Conservation (phyloP, 1,140 invertebrate genomes). For the Drosophila mayri region DNA sequence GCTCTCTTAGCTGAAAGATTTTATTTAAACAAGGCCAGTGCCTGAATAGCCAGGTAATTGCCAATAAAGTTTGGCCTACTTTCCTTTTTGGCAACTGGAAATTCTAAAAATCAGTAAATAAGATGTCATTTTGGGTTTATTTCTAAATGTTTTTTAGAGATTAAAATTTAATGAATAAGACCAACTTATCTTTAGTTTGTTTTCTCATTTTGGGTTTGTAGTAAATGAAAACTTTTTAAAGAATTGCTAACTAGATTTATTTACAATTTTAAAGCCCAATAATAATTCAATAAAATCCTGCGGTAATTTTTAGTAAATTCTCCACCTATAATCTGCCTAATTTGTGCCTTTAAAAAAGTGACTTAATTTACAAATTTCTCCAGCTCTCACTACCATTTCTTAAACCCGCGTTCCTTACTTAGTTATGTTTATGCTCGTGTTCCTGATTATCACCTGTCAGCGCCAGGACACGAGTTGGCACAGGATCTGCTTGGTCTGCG, state of each 20-base stretch:
- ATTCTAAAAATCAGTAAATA: neutral
- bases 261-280: neutral
- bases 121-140: neutral
- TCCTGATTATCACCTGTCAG: slow-evolving; percentile 75
- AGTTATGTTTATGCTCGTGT: slow-evolving; percentile 31
- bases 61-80: neutral
- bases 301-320: neutral
- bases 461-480: slow-evolving; percentile 27
- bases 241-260: neutral
- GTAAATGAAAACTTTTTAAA: neutral
- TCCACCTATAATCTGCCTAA: neutral
- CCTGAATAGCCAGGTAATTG: slow-evolving; percentile 47
- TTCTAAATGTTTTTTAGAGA: no score
- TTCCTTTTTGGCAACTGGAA: neutral
- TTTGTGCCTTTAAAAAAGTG: slow-evolving; percentile 22
- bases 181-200: no score
- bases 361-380: slow-evolving; percentile 15
- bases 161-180: no score
- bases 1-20: neutral
- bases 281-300: neutral
- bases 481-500: slow-evolving; percentile 23
- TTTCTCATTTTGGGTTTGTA: no score
- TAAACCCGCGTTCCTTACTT: slow-evolving; percentile 18
- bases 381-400: slow-evolving; percentile 8
- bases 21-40: slow-evolving; percentile 22